Evolutionary conservation across 2,113 vertebrate species (phyloP).

Genomic region (Anoplopoma fimbria): DNA sequence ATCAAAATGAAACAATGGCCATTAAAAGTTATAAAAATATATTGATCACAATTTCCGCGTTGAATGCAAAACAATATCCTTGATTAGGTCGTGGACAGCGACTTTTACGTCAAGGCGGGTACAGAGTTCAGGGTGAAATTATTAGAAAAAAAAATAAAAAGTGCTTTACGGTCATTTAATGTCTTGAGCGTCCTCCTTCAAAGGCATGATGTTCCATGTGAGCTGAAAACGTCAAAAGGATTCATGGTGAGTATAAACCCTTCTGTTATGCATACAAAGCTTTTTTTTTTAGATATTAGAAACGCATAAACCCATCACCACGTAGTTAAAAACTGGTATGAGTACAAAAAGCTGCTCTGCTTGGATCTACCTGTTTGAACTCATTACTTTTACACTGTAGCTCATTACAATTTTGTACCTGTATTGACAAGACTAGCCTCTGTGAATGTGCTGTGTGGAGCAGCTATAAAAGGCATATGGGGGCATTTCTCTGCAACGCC

Average conservation of each 20-base stretch:
- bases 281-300: background rate
- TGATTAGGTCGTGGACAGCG: conserved; percentile 51
- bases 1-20: conserved; percentile 58
- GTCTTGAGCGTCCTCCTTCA: conserved; percentile 92
- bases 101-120: conserved; percentile 51
- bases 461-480: background rate
- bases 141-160: conserved; percentile 23
- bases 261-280: background rate
- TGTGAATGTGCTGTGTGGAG: background rate
- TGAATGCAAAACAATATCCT: conserved; percentile 68
- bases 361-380: background rate
- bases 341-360: background rate
- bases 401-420: background rate
- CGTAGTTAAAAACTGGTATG: background rate
- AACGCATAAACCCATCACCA: background rate
- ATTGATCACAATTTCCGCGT: conserved; percentile 62
- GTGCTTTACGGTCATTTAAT: conserved; percentile 77
- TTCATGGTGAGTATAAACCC: conserved; percentile 11
- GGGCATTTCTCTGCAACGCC: background rate
- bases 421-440: background rate
- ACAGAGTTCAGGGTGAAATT: conserved; percentile 58
- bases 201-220: conserved; percentile 97
- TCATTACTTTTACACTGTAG: background rate
- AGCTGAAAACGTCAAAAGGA: conserved; percentile 85
- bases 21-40: conserved; percentile 80